These are phyloP conservation scores for Caenorhabditis angaria DNA, from an alignment of 2,888 invertebrate genomes.

Conservation along the genomic window DNA sequence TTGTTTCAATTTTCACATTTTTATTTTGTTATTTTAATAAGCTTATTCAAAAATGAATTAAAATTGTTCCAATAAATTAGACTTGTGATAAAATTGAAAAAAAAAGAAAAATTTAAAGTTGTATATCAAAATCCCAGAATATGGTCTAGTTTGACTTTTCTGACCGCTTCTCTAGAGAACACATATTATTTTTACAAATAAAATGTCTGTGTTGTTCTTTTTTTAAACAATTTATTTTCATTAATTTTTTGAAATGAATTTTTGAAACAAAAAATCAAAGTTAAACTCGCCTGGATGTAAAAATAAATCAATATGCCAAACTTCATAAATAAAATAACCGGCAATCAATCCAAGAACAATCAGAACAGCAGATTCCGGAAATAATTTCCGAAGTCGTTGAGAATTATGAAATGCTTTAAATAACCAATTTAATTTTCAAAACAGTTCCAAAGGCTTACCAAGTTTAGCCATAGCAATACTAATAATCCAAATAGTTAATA, in stretches of 20 bases:
- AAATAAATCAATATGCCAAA: slow-evolving; percentile 52
- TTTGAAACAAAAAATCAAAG: neutral
- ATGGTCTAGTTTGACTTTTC: too few relatives aligned
- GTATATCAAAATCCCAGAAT: too few relatives aligned
- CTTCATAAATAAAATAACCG: slow-evolving; percentile 51
- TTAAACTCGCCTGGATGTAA: slow-evolving; percentile 53
- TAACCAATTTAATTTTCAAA: too few relatives aligned
- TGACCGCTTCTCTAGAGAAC: too few relatives aligned
- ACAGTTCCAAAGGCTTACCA: slow-evolving; percentile 22
- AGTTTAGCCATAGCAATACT: slow-evolving; percentile 55
- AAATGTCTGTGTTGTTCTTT: neutral
- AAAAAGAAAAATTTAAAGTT: too few relatives aligned
- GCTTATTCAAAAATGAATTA: too few relatives aligned
- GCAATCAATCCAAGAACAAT: slow-evolving; percentile 54
- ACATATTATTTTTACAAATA: too few relatives aligned
- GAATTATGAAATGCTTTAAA: slow-evolving; percentile 53
- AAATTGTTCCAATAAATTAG: too few relatives aligned
- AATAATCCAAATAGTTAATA: slow-evolving; percentile 59
- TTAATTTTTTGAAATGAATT: too few relatives aligned
- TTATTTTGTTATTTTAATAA: too few relatives aligned
- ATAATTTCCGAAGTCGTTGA: slow-evolving; percentile 37
- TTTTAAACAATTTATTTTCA: slow-evolving; percentile 10
- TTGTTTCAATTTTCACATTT: too few relatives aligned
- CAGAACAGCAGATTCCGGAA: slow-evolving; percentile 61
- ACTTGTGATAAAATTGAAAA: too few relatives aligned